Conservation (phyloP, 2,797 vertebrate species). For the Strix occidentalis region DNA sequence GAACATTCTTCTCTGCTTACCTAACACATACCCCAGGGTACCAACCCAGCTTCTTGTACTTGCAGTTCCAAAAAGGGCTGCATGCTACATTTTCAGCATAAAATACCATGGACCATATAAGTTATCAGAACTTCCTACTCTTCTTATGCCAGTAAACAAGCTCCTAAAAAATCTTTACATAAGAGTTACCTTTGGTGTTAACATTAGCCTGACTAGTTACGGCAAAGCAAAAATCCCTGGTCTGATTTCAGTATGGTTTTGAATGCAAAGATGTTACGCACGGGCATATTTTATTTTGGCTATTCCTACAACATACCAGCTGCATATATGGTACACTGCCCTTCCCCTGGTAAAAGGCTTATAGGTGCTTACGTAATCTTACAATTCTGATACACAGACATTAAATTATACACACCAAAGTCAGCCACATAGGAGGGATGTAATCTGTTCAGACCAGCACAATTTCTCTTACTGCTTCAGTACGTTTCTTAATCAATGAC, state of each 20-base stretch:
- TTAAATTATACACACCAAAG: background rate
- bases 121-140: conserved; percentile 33
- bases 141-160: background rate
- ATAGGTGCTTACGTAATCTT: background rate
- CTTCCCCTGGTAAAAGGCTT: background rate
- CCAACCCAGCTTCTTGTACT: background rate
- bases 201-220: background rate
- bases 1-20: conserved; percentile 23
- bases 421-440: background rate
- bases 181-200: background rate
- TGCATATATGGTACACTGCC: background rate
- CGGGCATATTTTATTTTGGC: background rate
- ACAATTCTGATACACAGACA: background rate
- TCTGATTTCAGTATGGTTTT: background rate
- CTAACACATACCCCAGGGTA: conserved; percentile 1
- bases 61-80: background rate
- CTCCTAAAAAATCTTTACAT: background rate
- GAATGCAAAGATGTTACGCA: background rate
- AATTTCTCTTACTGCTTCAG: background rate
- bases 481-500: background rate
- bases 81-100: background rate
- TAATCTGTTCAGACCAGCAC: background rate
- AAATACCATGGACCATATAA: background rate
- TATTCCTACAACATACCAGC: background rate
- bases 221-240: background rate